phyloP scores from a whole-genome alignment of 2,113 vertebrate species.

The Promerops cafer region DNA sequence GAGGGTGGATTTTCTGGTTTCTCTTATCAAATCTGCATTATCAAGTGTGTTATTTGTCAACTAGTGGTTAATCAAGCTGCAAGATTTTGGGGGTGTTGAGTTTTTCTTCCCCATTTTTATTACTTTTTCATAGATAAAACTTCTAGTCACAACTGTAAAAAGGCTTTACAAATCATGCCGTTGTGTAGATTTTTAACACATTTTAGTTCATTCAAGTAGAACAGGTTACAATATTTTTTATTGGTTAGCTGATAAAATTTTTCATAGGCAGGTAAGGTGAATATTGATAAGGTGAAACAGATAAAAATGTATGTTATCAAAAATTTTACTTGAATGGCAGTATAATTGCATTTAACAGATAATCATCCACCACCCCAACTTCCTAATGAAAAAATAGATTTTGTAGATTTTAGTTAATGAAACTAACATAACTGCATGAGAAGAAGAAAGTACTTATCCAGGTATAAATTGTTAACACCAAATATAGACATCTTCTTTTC shows the following conservation, averaged over 20 bases:
- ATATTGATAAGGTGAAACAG: not conserved
- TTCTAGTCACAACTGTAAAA: not conserved
- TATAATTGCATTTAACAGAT: slow-evolving; percentile 6
- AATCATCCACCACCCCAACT: not conserved
- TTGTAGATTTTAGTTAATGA: slow-evolving; percentile 29
- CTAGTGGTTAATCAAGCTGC: not conserved
- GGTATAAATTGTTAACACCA: slow-evolving; percentile 41
- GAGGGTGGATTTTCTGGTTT: not conserved
- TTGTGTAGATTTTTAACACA: not conserved
- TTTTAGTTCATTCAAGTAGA: not conserved
- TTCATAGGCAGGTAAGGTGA: not conserved
- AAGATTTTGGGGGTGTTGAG: not conserved
- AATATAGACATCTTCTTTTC: slow-evolving; percentile 18
- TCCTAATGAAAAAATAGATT: not conserved
- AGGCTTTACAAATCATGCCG: not conserved
- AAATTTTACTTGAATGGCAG: slow-evolving; percentile 25
- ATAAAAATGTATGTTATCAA: not conserved
- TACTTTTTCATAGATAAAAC: not conserved
- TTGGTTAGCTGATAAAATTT: not conserved
- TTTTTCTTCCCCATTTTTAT: not conserved
- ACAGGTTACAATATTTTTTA: not conserved
- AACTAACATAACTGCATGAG: slow-evolving; percentile 53
- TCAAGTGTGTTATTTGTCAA: not conserved
- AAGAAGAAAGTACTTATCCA: slow-evolving; percentile 19
- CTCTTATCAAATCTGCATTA: not conserved